phyloP scores from a whole-genome alignment of 2,888 invertebrate species.

The Drosophila rubida region DNA sequence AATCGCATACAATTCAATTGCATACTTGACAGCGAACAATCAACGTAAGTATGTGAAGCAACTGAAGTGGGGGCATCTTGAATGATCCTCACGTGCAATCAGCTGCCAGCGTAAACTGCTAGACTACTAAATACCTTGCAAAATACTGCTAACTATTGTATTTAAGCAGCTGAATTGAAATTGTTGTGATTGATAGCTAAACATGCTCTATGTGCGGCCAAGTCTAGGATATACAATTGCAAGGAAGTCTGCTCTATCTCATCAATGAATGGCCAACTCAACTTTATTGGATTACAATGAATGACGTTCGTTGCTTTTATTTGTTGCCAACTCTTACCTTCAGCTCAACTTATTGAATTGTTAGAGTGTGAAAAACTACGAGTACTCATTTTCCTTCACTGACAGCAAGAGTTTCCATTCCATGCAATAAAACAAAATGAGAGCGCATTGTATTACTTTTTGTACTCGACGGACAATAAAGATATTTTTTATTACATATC shows the following conservation, averaged over 20 bases:
- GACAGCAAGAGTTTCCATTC: not conserved
- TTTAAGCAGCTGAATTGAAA: too few species aligned
- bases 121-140: not conserved
- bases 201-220: too few species aligned
- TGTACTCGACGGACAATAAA: not conserved
- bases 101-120: too few species aligned
- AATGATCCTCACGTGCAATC: slow-evolving; percentile 17
- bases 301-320: slow-evolving; percentile 4
- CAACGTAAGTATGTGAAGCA: slow-evolving; percentile 27
- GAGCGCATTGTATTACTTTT: not conserved
- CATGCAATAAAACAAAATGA: slow-evolving; percentile 11
- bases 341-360: slow-evolving; percentile 23
- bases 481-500: not conserved
- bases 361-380: slow-evolving; percentile 12
- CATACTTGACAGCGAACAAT: slow-evolving; percentile 50
- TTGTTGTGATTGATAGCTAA: too few species aligned
- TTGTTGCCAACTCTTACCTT: slow-evolving; percentile 19
- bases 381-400: not conserved
- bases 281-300: slow-evolving; percentile 31
- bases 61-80: not conserved
- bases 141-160: too few species aligned
- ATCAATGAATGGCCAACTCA: slow-evolving; percentile 42
- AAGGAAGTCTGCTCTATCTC: slow-evolving; percentile 53
- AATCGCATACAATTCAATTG: slow-evolving; percentile 77
- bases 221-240: slow-evolving; percentile 18